These are phyloP conservation scores for Saturnia japonica DNA, from an alignment of 2,888 invertebrate genomes.

Conservation along the genomic window DNA sequence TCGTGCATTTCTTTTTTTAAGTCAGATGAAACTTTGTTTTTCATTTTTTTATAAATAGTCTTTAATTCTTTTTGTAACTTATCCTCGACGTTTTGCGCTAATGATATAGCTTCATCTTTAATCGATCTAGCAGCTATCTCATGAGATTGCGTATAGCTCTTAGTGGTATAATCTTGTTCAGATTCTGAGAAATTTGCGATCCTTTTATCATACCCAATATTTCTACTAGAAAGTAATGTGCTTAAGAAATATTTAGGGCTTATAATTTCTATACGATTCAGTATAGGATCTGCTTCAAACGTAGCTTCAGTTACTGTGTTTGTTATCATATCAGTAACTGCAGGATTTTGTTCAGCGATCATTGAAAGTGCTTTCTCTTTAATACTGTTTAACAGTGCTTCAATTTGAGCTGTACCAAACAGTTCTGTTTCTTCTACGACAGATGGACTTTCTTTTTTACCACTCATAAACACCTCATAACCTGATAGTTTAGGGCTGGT, in stretches of 20 bases:
- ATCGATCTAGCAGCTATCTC: slow-evolving; percentile 41
- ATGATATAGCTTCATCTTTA: slow-evolving; percentile 37
- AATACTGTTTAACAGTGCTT: slow-evolving; percentile 53
- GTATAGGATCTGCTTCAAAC: slow-evolving; percentile 39
- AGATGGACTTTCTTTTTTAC: background rate
- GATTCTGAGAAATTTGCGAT: slow-evolving; percentile 22
- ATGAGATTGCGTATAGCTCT: slow-evolving; percentile 28
- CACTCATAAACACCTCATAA: background rate
- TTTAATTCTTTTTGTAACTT: slow-evolving; percentile 48
- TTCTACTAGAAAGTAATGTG: slow-evolving; percentile 31
- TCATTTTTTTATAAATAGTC: slow-evolving; percentile 47
- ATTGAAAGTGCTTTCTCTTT: slow-evolving; percentile 51
- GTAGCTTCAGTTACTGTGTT: slow-evolving; percentile 50
- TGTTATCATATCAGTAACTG: slow-evolving; percentile 42
- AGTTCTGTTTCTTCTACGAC: slow-evolving; percentile 21
- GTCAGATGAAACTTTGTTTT: slow-evolving; percentile 45
- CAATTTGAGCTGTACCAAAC: slow-evolving; percentile 51
- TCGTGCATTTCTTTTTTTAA: slow-evolving; percentile 38
- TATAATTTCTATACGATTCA: slow-evolving; percentile 30
- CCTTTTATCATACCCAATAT: slow-evolving; percentile 28
- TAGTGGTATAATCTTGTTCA: slow-evolving; percentile 20
- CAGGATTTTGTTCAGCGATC: slow-evolving; percentile 43
- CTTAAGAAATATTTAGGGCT: slow-evolving; percentile 23
- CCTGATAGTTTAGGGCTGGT: background rate
- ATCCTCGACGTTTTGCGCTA: slow-evolving; percentile 46